Percentiles rank a stretch among this genome's conserved stretches.
Evolutionary conservation across 2,888 invertebrate genomes (phyloP).

Genomic region (Metacarcinus magister): DNA sequence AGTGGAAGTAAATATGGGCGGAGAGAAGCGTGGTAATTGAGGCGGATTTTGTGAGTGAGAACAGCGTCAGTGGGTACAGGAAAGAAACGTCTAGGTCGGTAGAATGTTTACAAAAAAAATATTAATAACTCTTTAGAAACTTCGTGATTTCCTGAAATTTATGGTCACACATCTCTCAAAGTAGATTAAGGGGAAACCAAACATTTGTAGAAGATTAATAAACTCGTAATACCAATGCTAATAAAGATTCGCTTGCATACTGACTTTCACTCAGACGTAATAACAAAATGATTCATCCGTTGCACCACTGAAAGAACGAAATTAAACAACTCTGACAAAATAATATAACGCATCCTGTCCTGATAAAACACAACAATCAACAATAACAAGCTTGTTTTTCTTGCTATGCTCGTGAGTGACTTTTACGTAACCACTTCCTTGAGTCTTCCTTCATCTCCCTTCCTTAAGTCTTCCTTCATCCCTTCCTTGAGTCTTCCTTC

Average conservation of each 20-base stretch:
- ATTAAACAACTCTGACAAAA: too few species aligned
- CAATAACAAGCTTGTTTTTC: not conserved
- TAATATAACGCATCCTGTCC: too few species aligned
- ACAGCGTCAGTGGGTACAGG: not conserved
- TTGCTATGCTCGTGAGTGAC: not conserved
- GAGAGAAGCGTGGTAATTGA: not conserved
- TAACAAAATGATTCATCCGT: too few species aligned
- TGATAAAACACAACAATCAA: not conserved
- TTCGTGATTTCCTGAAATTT: not conserved
- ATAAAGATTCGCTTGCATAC: too few species aligned
- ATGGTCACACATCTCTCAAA: too few species aligned
- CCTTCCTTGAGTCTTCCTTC: not conserved
- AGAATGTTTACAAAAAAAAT: not conserved
- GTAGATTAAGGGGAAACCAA: too few species aligned
- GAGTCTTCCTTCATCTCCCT: not conserved
- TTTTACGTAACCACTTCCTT: not conserved
- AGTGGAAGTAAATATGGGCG: not conserved
- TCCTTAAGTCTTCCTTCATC: not conserved
- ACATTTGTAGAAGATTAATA: too few species aligned
- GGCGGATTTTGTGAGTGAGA: not conserved
- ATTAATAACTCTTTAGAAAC: not conserved
- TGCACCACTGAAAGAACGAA: too few species aligned
- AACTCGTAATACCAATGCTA: too few species aligned
- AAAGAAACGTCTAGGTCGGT: not conserved
- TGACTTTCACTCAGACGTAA: too few species aligned